Conservation (phyloP, 2,797 vertebrate genomes). For the Xyrichtys novacula region DNA sequence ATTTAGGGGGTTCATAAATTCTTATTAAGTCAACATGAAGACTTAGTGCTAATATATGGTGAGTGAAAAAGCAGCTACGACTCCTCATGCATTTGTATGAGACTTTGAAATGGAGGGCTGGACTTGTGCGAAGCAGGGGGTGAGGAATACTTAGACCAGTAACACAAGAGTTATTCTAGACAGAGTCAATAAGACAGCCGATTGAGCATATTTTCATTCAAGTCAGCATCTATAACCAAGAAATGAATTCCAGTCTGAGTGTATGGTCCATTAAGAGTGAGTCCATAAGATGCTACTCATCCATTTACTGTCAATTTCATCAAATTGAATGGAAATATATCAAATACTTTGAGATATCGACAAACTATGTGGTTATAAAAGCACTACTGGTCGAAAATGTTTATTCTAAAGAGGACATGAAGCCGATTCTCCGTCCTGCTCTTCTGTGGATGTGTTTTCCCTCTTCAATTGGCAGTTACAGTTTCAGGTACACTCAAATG, state of each 20-base stretch:
- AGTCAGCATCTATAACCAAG: slow-evolving; percentile 25
- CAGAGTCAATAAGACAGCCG: slow-evolving; percentile 40
- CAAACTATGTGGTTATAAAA: background rate
- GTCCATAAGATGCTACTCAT: background rate
- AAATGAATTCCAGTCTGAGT: slow-evolving; percentile 38
- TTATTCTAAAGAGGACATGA: background rate
- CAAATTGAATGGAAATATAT: no score
- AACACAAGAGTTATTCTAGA: slow-evolving; percentile 31
- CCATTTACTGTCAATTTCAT: no score
- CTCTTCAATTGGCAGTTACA: background rate
- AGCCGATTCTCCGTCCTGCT: background rate
- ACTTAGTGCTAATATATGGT: slow-evolving; percentile 44
- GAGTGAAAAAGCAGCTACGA: slow-evolving; percentile 42
- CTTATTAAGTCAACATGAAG: slow-evolving; percentile 50
- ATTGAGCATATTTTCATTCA: slow-evolving; percentile 16
- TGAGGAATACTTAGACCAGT: background rate
- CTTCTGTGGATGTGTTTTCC: background rate
- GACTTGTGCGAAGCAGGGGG: background rate
- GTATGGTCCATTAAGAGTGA: slow-evolving; percentile 16
- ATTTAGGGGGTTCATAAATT: slow-evolving; percentile 69
- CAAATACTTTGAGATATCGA: background rate
- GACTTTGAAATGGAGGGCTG: slow-evolving; percentile 23
- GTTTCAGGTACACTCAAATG: background rate
- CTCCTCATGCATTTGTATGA: slow-evolving; percentile 45
- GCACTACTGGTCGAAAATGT: background rate